These are phyloP conservation scores for Eudyptes chrysolophus DNA, from an alignment of 2,113 vertebrate species.

Conservation along the genomic window DNA sequence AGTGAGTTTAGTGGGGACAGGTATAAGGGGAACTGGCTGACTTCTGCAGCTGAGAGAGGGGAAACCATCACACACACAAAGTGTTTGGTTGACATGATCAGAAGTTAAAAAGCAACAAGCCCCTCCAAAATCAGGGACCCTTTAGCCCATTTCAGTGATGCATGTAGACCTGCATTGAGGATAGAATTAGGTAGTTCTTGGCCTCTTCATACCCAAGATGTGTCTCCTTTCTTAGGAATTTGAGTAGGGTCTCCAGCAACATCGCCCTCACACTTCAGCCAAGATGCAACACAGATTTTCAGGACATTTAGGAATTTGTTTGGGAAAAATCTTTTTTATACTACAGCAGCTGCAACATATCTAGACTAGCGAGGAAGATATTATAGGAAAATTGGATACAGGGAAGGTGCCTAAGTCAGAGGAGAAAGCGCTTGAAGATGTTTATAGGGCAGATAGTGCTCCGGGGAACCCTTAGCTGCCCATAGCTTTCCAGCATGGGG, in stretches of 20 bases:
- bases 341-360: not conserved
- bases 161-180: not conserved
- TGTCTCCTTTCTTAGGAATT: not conserved
- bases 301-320: not conserved
- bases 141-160: not conserved
- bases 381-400: not conserved
- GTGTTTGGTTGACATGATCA: not conserved
- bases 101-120: not conserved
- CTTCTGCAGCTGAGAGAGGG: not conserved
- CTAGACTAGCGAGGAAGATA: not conserved
- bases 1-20: conserved; percentile 65
- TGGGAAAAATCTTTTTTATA: not conserved
- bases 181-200: not conserved
- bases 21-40: not conserved
- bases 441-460: not conserved
- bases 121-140: not conserved
- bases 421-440: not conserved
- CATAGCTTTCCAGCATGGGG: not conserved
- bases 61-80: not conserved
- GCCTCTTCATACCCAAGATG: not conserved
- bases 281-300: not conserved
- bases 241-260: not conserved
- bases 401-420: rapidly evolving
- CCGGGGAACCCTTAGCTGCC: not conserved
- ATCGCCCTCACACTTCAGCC: not conserved